Conservation (phyloP, 2,797 vertebrate genomes). For the Glyptemys insculpta region DNA sequence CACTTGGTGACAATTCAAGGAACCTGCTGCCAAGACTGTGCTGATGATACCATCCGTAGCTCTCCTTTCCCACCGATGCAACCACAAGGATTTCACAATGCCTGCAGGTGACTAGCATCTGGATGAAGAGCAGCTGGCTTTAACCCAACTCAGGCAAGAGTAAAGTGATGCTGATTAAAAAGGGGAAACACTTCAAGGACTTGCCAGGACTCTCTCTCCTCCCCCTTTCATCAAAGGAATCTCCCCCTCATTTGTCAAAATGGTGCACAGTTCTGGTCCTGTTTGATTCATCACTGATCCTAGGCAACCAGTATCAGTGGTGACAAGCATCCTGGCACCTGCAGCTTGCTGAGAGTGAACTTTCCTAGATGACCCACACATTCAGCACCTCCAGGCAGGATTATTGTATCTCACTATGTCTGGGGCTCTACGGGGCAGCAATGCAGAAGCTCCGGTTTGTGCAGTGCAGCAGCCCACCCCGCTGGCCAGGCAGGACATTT, state of each 20-base stretch:
- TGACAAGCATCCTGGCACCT: neutral
- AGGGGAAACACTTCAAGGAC: neutral
- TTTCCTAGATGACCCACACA: rapidly evolving
- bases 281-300: neutral
- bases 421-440: neutral
- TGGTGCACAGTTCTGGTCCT: neutral
- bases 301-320: neutral
- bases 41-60: neutral
- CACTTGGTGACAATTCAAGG: neutral
- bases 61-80: neutral
- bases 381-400: rapidly evolving
- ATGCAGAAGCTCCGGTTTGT: neutral
- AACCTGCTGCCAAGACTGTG: neutral
- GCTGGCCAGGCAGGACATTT: neutral
- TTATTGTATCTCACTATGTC: neutral
- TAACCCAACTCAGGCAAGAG: neutral
- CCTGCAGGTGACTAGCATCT: neutral
- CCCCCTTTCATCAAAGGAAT: neutral
- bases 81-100: neutral
- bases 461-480: neutral
- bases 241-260: neutral
- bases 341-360: neutral
- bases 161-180: neutral
- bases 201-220: neutral
- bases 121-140: constrained; percentile 1